Evolutionary conservation across 1,140 invertebrate genomes (phyloP).

Genomic region (Halesus radiatus): DNA sequence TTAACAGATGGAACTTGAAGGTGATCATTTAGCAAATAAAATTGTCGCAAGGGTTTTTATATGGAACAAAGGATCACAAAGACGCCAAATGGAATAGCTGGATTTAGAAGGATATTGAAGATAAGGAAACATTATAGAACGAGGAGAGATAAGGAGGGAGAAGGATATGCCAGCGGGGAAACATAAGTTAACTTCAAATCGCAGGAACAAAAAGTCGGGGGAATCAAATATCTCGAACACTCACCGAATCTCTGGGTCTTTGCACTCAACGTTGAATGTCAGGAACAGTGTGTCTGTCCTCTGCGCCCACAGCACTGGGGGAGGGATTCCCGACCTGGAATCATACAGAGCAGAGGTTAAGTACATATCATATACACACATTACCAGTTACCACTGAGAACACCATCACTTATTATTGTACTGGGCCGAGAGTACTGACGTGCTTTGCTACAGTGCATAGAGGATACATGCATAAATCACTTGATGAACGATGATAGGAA

Average conservation of each 20-base stretch:
- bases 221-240: conserved; percentile 9
- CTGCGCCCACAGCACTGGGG: conserved; percentile 94
- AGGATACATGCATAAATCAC: neutral
- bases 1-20: too few species aligned
- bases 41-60: too few species aligned
- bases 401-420: too few species aligned
- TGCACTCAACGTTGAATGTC: conserved; percentile 91
- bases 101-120: neutral
- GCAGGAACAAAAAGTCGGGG: neutral
- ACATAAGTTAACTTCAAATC: neutral
- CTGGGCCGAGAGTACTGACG: neutral
- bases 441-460: neutral
- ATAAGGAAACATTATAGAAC: neutral
- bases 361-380: too few species aligned
- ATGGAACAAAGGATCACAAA: too few species aligned
- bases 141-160: neutral
- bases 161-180: neutral
- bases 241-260: conserved; percentile 83
- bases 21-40: too few species aligned
- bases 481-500: neutral
- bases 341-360: neutral
- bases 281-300: conserved; percentile 84
- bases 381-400: neutral
- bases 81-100: neutral
- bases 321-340: conserved; percentile 70